Base-by-base conservation (phyloP, 2,888 invertebrate species). In the Thera obeliscata region DNA sequence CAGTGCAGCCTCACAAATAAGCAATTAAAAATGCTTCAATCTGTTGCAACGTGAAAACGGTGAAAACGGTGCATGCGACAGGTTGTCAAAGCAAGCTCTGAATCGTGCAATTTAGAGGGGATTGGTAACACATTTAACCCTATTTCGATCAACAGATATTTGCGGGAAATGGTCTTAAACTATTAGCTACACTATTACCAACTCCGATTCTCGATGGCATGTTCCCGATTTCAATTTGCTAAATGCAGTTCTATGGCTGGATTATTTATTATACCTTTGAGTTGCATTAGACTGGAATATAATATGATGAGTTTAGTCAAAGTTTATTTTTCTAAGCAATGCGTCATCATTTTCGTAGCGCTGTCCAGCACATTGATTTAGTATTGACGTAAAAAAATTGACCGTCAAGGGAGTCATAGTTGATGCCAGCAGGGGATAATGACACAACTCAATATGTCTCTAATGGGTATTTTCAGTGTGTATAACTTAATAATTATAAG, bases 21-120 rank as follows among this genome's bases (percentile, higher is more conserved):
- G 67, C 71, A 69, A 73, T 73, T 75, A 73, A 65, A 70, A 73
- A 66, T 52, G 46, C 69, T 69, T 69, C 69, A 71, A 72, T 69
- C 69, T 69, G 62, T 69, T 55, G 64, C 57, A 61, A n/a, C 66
- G 61, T 22, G 64, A 61, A 70, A 67, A 52, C 71, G 65, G 61
- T 22, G 64, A 61, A 70, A 67, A 52, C 71, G 65, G 58, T 76
- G 77, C 76, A 73, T 61, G 61, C 75, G 77, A 78, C 76, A 77
- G 75, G 76, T 74, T 74, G 76, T 77, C 75, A 77, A 74, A 73
- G 70, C 69, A 72, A 75, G 73, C 73, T 73, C 68, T 57, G 65
- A 65, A 75, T 72, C 72, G 74, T 70, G 69, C 73, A 72, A 70
- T 72, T 74, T 71, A 70, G 71, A 70, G 65, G 59, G 64, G 66